Evolutionary conservation across 2,888 invertebrate species (phyloP), one percentile per base, ranked within the genome.

Genomic region (Phyllotreta cruciferae): DNA sequence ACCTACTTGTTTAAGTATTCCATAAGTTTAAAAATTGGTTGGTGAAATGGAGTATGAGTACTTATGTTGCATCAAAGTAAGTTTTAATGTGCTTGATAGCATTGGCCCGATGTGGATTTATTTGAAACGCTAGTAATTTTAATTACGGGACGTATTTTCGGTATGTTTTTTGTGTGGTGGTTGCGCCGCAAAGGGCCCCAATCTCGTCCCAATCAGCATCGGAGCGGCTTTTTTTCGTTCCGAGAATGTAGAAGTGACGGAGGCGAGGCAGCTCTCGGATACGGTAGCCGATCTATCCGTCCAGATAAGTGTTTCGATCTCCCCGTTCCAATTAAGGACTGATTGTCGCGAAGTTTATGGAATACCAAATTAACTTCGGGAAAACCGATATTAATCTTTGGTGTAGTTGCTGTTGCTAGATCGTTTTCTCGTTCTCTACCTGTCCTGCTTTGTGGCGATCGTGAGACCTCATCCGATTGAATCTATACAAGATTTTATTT

Each of bases 221-320:
- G 38, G 35, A 58, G 47, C 58, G 44, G 52, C 42, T 50, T 58
- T 49, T 47, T 49, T 49, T 35, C 4, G 36, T 54, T 54, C 50
- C 37, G 42, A 57, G 58, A 58, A 58, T 42, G 24, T 35, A 58
- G 42, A 49, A 57, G 57, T 49, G 49, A 47, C 11, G 53, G 50
- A 47, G 10, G 53, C 45, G 45, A 37, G 44, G 14, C 34, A 39
- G 42, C 11, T 38, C 10, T 41, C 14, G 36, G 39, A 50, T 54
- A 72, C 73, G 67, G 73, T 73, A 73, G 73, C 73, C 55, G 70
- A 72, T 71, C 57, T 54, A 68, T 69, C 63, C 52, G 71, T 63
- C 70, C 73, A 72, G 68, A 67, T 66, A 62, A 66, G 58, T 68
- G 52, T 24, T 60, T 64, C 64, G 57, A 63, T 60, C 56, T 65